Evolutionary conservation across 37 sponge, comb jelly and placozoan genomes (phyloP).

Genomic region (Geodia barretti): DNA sequence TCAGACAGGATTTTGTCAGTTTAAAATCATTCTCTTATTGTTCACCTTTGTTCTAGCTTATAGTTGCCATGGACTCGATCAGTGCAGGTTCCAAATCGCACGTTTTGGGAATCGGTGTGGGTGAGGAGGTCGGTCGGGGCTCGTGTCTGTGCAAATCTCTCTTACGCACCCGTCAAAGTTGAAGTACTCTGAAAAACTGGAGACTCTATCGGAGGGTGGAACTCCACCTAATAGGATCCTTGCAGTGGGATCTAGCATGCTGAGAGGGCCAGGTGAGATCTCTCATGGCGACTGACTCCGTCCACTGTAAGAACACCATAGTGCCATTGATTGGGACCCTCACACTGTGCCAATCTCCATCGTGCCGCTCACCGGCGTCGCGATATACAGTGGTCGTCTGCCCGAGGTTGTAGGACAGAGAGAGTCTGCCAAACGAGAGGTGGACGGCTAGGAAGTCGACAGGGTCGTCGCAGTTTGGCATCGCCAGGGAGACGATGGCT

Average conservation of each 20-base stretch:
- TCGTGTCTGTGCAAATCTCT: slow-evolving; percentile 39
- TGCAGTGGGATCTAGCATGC: slow-evolving; percentile 34
- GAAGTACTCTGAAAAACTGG: slow-evolving; percentile 3
- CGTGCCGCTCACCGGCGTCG: slow-evolving; percentile 1
- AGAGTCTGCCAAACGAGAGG: slow-evolving; percentile 1
- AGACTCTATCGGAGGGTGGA: slow-evolving; percentile 4
- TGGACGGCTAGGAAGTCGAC: slow-evolving; percentile 43
- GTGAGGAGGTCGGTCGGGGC: slow-evolving; percentile 19
- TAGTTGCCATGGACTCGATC: too few species aligned
- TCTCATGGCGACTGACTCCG: background rate
- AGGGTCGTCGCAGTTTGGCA: slow-evolving; percentile 20
- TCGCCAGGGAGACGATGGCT: slow-evolving; percentile 11
- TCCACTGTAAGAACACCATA: slow-evolving; percentile 29
- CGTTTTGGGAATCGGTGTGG: background rate
- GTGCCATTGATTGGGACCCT: slow-evolving; percentile 17
- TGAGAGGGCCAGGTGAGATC: slow-evolving; percentile 15
- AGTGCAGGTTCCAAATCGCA: slow-evolving; percentile 58
- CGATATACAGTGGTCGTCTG: background rate
- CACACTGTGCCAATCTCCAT: slow-evolving; percentile 47
- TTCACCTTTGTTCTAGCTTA: slow-evolving; percentile 9
- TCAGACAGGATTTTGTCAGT: too few species aligned
- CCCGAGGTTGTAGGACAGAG: slow-evolving; percentile 34
- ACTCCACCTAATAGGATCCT: slow-evolving; percentile 33
- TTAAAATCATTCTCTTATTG: too few species aligned
- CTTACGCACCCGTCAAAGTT: slow-evolving; percentile 34